A percentile compares a stretch with the other conserved stretches of the same genome.
Evolutionary conservation across 2,113 vertebrate genomes (phyloP).

Genomic region (Cavia aperea): DNA sequence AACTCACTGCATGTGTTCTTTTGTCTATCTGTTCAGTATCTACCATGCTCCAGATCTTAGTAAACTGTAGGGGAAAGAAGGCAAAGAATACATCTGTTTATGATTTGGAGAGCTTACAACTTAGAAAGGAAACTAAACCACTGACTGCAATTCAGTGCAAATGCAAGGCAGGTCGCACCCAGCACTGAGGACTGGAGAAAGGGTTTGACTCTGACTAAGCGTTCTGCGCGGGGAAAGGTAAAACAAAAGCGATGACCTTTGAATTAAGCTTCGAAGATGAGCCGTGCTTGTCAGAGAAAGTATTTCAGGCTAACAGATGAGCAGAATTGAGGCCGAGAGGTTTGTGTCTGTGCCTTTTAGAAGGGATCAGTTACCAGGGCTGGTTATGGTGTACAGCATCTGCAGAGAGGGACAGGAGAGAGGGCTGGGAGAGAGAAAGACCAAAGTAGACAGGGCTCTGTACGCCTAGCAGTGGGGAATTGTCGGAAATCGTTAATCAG

Average conservation of each 20-base stretch:
- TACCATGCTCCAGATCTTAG: neutral
- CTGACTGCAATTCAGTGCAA: neutral
- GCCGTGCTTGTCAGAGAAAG: slow-evolving; percentile 44
- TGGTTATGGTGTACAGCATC: neutral
- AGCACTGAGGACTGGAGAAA: neutral
- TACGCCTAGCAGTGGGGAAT: too few species aligned
- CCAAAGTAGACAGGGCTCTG: neutral
- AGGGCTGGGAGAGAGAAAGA: neutral
- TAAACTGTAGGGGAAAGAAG: neutral
- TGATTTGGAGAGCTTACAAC: neutral
- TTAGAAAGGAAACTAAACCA: slow-evolving; percentile 9
- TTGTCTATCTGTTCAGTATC: neutral
- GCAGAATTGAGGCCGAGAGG: neutral
- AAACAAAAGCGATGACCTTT: slow-evolving; percentile 32
- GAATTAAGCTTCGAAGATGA: slow-evolving; percentile 52
- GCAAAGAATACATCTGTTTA: neutral
- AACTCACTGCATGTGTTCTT: neutral
- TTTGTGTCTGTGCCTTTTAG: neutral
- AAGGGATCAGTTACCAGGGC: neutral
- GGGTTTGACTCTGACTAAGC: neutral
- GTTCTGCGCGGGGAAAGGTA: neutral
- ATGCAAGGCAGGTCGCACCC: neutral
- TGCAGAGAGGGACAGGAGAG: neutral
- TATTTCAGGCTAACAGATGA: neutral
- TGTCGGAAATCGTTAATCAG: neutral